Conservation (phyloP, 2,888 invertebrate species). For the Athrips mouffetella region DNA sequence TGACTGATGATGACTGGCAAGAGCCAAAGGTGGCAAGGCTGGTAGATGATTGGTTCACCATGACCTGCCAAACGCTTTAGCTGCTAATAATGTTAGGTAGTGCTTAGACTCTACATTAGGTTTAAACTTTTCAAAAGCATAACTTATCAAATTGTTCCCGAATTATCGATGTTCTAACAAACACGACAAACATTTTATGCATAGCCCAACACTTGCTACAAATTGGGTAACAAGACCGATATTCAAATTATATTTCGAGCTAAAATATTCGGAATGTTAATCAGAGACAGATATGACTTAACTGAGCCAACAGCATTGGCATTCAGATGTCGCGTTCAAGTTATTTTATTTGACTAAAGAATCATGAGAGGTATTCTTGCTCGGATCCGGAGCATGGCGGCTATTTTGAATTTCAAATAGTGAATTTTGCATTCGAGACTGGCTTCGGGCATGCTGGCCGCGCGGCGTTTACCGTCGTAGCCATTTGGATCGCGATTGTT, state of each 20-base stretch:
- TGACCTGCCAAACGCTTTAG: not conserved
- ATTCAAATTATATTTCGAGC: conserved; percentile 10
- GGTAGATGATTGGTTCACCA: not conserved
- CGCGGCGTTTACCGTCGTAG: conserved; percentile 25
- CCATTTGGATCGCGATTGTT: conserved; percentile 34
- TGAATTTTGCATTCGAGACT: conserved; percentile 71
- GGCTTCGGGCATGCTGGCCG: conserved; percentile 46
- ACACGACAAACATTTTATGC: not conserved
- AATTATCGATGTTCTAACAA: not conserved
- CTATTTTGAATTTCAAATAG: conserved; percentile 75
- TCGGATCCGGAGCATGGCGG: conserved; percentile 43
- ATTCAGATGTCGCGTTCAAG: conserved; percentile 54
- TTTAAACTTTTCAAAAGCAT: no score
- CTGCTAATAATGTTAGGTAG: not conserved
- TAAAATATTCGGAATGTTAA: conserved; percentile 26
- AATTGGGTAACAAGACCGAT: conserved; percentile 4
- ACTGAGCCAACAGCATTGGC: conserved; percentile 53
- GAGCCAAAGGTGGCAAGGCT: not conserved
- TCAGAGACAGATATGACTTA: conserved; percentile 23
- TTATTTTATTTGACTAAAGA: conserved; percentile 64
- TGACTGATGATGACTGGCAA: not conserved
- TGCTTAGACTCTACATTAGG: not conserved
- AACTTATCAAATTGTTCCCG: not conserved
- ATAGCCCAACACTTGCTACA: conserved; percentile 4
- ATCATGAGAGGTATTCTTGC: conserved; percentile 56